These are phyloP conservation scores for Adelphocoris suturalis DNA, from an alignment of 2,888 invertebrate genomes.

Conservation along the genomic window DNA sequence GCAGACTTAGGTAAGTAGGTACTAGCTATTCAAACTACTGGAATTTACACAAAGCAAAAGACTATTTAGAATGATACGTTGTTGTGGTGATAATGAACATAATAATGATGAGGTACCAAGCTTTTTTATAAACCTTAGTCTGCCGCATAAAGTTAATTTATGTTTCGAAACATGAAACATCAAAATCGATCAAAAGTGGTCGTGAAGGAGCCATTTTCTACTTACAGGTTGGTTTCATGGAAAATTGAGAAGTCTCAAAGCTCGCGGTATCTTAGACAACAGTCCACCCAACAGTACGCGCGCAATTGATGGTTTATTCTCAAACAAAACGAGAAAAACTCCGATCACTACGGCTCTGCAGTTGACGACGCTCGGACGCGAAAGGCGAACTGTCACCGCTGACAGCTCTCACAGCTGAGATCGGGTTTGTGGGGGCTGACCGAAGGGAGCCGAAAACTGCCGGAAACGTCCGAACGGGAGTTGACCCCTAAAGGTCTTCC, in stretches of 20 bases:
- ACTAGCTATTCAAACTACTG: too few relatives aligned
- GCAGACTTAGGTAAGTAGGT: too few relatives aligned
- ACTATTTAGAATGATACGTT: too few relatives aligned
- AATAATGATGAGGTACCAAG: not conserved
- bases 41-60: too few relatives aligned
- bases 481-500: not conserved
- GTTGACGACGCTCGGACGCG: not conserved
- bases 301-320: not conserved
- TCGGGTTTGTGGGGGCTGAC: not conserved
- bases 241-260: not conserved
- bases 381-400: not conserved
- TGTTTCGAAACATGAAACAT: not conserved
- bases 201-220: not conserved
- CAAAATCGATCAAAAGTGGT: not conserved
- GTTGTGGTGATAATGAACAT: not conserved
- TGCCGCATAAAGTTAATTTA: too few relatives aligned
- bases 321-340: not conserved
- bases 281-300: not conserved
- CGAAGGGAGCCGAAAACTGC: not conserved
- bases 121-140: too few relatives aligned
- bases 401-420: conserved; percentile 40
- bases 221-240: conserved; percentile 10
- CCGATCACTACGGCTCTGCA: not conserved
- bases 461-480: not conserved
- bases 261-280: not conserved